Conservation (phyloP, 2,797 vertebrate genomes). For the Mionectes olivaceus region DNA sequence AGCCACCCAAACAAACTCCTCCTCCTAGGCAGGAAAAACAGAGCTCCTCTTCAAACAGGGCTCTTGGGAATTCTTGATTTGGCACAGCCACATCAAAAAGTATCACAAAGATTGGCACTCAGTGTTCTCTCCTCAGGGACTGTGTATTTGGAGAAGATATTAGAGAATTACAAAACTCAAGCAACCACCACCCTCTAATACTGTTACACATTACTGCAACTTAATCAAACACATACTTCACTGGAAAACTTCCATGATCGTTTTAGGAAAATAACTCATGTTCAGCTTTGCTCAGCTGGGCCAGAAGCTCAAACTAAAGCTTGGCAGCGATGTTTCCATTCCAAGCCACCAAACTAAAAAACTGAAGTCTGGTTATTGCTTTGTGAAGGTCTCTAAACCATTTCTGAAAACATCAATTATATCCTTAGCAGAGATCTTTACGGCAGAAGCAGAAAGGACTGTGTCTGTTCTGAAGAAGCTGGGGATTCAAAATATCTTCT, state of each 20-base stretch:
- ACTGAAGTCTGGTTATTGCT: not conserved
- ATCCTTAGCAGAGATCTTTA: not conserved
- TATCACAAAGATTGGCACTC: not conserved
- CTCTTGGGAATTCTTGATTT: not conserved
- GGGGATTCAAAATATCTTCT: not conserved
- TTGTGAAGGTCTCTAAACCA: not conserved
- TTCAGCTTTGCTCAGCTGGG: not conserved
- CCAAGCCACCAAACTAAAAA: not conserved
- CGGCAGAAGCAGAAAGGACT: not conserved
- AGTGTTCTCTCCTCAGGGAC: not conserved
- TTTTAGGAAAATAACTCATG: not conserved
- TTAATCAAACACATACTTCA: not conserved
- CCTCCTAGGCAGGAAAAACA: not conserved
- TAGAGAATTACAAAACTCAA: not conserved
- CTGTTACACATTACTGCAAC: not conserved
- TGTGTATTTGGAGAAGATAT: not conserved
- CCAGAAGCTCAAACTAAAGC: not conserved
- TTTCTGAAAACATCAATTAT: not conserved
- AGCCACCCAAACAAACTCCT: not conserved
- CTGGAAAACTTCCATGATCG: not conserved
- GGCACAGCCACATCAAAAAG: not conserved
- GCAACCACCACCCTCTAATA: not conserved
- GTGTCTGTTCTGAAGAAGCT: not conserved
- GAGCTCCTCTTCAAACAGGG: not conserved
- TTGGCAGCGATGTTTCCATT: not conserved